phyloP scores from a whole-genome alignment of 2,113 vertebrate genomes.

The Euleptes europaea region DNA sequence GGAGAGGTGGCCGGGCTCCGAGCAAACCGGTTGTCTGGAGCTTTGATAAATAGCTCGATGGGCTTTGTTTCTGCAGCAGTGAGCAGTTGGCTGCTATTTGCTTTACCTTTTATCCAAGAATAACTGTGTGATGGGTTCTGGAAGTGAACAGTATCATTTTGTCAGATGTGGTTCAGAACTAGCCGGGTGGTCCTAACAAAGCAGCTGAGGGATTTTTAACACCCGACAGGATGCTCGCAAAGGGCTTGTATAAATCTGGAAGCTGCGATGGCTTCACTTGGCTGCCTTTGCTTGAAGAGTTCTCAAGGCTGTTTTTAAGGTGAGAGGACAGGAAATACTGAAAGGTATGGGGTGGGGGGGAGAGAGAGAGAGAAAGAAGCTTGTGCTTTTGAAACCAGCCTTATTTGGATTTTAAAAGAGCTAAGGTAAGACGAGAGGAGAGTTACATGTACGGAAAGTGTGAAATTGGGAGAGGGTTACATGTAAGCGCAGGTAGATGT shows the following conservation, averaged over 20 bases:
- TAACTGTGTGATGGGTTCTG: constrained; percentile 90
- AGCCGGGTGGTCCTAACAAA: constrained; percentile 88
- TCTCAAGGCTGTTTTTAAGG: constrained; percentile 72
- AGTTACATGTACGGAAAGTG: constrained; percentile 39
- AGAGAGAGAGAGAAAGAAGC: background rate
- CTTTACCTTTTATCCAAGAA: constrained; percentile 97
- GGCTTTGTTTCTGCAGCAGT: constrained; percentile 90
- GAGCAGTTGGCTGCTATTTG: constrained; percentile 94
- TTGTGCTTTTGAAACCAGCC: constrained; percentile 43
- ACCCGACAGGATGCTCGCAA: constrained; percentile 77
- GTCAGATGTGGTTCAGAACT: constrained; percentile 83
- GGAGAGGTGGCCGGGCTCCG: constrained; percentile 85
- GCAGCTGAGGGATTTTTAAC: constrained; percentile 78
- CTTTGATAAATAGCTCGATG: constrained; percentile 94
- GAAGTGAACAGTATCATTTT: constrained; percentile 86
- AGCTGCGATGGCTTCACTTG: constrained; percentile 67
- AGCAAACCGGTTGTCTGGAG: constrained; percentile 84
- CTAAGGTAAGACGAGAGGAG: constrained; percentile 35
- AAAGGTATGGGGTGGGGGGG: background rate
- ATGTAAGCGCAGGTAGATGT: constrained; percentile 25
- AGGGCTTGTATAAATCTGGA: constrained; percentile 70
- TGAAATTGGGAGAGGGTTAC: constrained; percentile 21
- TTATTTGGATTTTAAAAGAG: constrained; percentile 46
- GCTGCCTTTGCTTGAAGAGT: constrained; percentile 67
- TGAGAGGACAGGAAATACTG: constrained; percentile 74